Base-by-base conservation (phyloP, 2,888 invertebrate genomes). In the Drosophila limbata region DNA sequence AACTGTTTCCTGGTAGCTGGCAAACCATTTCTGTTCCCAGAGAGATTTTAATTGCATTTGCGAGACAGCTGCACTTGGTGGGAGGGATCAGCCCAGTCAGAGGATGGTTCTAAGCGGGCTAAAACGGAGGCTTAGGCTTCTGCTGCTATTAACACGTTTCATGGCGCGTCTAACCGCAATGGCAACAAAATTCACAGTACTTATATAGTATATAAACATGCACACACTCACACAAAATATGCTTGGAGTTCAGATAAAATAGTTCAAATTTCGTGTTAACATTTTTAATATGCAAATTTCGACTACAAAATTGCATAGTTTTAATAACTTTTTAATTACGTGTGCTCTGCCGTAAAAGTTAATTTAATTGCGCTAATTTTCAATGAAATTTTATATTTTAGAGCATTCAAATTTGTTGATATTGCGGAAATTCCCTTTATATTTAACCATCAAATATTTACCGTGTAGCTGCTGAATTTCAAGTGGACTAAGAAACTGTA, bases 11-110 rank as follows among this genome's bases (percentile, higher is more conserved):
- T 64, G 64, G 74, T 50, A 55, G 64, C 33, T 63, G 57, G 19
- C 72, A n/a, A 62, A 62, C 71, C 64, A 63, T 70, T 65, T 50
- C 57, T 37, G 57, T 65, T 67, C 25, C 67, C 50, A 65, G 69
- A 69, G 69, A 69, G 68, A 75, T 80, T 88, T 84, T 86, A 84
- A 84, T 88, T 84, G 78, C 76, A 78, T 88, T 83, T 76, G 69
- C 52, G 65, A 59, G 64, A 53, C 69, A 65, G 64, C 72, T 74
- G 69, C 74, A 71, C 44, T 48, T 79, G 77, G 66, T 76, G 62
- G 66, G 25, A 40, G 42, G n/a, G 57, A 31, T 25, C 15, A n/a
- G 45, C 15, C 15, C 8, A 8, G 39, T 3, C 8, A 6, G 4
- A n/a, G 17, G 2, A 9, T 1, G n/a, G 9, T 15, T 9, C 9